Base-by-base conservation (phyloP, 1,140 invertebrate species). In the Condylostylus longicornis region DNA sequence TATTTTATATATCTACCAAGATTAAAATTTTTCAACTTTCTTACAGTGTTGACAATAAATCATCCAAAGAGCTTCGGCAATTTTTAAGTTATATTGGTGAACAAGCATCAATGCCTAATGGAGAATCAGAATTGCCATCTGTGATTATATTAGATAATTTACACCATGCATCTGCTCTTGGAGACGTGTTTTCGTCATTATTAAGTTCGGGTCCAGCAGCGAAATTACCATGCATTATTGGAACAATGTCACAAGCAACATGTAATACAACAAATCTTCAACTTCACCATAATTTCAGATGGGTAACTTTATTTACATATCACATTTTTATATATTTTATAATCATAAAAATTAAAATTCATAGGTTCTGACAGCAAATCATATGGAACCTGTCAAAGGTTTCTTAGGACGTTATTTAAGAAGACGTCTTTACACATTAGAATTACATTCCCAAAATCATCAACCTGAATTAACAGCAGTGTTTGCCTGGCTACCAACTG, bases 371-470 rank as follows among this genome's bases (percentile, higher is more conserved):
- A 52, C 70, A 74, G 88, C 89, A n/a, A 96, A 95, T 57, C 89
- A 97, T 52, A 90, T 94, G 82, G 94, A 98, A 54, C 91, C 93
- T 1, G 90, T 97, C 0, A 89, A 93, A 62, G 91, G 91, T 38
- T 85, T 96, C 47, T 64, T 97, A 19, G 84, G 84, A 18, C 74
- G 93, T 45, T 93, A 85, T 48, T 68, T 97, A 17, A 74, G 88
- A 18, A 70, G 90, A 19, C 82, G 88, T 47, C 63, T 95, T 13
- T 74, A 94, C 34, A 80, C 89, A 35, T 68, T 82, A 30, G 89
- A 96, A 58, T 65, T 90, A 12, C 70, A 77, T 21, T 70, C 77
- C 35, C 79, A 79, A 4, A 65, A 71, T 1, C 67, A 75, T 22
- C 85, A 84, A 54, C 70, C 76, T 0, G 82, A 88, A 46, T 64